Conservation (phyloP, 2,113 vertebrate genomes). For the Sterna hirundo region DNA sequence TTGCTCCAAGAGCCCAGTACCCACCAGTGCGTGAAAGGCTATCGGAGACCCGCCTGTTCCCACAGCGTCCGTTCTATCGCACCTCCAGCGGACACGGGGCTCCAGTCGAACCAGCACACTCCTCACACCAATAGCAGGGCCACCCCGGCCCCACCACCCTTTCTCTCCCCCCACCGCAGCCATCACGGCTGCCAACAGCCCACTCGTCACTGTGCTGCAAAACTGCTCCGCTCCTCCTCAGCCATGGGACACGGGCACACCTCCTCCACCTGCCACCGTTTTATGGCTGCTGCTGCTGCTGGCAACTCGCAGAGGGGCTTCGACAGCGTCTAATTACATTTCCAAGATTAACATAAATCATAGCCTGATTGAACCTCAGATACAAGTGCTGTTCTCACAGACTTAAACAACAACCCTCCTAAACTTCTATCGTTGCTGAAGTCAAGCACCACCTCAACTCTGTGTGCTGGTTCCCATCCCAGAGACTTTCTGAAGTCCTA, state of each 20-base stretch:
- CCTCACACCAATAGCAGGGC: rapidly evolving
- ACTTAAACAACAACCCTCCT: not conserved
- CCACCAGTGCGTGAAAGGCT: rapidly evolving
- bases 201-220: too few species aligned
- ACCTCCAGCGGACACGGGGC: rapidly evolving
- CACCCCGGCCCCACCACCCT: rapidly evolving
- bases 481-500: not conserved
- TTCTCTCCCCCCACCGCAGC: not conserved
- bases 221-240: not conserved
- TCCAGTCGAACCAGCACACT: rapidly evolving
- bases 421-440: not conserved
- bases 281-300: rapidly evolving
- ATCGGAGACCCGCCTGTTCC: rapidly evolving
- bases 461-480: not conserved
- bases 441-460: not conserved
- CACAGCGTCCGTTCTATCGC: not conserved
- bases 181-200: rapidly evolving
- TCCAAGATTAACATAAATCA: not conserved
- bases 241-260: rapidly evolving
- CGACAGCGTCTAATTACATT: not conserved
- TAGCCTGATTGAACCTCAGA: rapidly evolving
- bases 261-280: not conserved
- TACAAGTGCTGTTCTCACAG: not conserved
- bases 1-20: rapidly evolving
- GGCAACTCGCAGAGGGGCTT: not conserved